phyloP scores from a whole-genome alignment of 2,113 vertebrate genomes.

The Saimiri boliviensis region DNA sequence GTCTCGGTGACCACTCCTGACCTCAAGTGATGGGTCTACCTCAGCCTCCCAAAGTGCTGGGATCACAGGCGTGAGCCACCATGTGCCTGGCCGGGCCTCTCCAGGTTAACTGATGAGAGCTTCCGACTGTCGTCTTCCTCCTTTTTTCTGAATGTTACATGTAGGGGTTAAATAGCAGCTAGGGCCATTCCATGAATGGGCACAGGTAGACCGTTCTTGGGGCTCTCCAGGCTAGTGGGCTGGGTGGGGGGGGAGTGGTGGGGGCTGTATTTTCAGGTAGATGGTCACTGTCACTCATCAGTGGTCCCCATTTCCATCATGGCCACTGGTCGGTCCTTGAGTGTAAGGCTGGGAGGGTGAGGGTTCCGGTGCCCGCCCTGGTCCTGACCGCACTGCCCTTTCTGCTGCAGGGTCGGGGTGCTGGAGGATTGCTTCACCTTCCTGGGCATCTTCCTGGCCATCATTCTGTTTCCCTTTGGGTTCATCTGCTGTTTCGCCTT shows the following conservation, averaged over 20 bases:
- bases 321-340: not conserved
- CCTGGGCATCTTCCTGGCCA: slow-evolving; percentile 96
- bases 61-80: no score
- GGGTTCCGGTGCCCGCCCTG: not conserved
- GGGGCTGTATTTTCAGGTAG: not conserved
- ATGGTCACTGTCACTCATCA: not conserved
- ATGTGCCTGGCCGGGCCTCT: no score
- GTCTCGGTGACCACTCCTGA: no score
- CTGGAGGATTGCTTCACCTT: slow-evolving; percentile 99
- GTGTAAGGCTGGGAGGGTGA: not conserved
- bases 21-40: no score
- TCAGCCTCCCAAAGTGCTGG: no score
- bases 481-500: slow-evolving; percentile 97
- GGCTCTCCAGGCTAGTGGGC: not conserved
- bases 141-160: not conserved
- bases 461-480: slow-evolving; percentile 97
- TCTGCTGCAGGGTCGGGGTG: slow-evolving; percentile 92
- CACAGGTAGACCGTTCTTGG: fast-evolving
- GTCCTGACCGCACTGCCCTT: not conserved
- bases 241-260: not conserved
- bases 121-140: fast-evolving
- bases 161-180: fast-evolving
- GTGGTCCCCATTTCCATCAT: not conserved
- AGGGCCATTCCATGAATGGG: fast-evolving
- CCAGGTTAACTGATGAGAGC: not conserved